phyloP scores from a whole-genome alignment of 2,797 vertebrate genomes.

The Triplophysa bombifrons region DNA sequence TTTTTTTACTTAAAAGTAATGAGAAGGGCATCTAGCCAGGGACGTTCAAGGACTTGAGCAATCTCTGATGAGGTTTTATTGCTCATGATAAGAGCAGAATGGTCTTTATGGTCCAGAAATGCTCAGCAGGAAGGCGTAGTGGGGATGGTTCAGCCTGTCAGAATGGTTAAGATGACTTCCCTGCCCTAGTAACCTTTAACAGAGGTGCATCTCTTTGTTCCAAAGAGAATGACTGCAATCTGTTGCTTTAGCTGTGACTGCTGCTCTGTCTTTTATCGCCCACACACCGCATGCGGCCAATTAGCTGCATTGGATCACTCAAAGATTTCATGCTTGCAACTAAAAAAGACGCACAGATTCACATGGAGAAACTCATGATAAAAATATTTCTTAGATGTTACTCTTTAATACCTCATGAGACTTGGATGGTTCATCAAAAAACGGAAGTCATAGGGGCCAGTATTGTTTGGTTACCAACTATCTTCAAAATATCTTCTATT shows the following conservation, averaged over 20 bases:
- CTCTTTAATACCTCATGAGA: not conserved
- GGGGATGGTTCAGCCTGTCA: slow-evolving; percentile 41
- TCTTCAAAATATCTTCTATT: no score
- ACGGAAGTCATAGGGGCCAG: not conserved
- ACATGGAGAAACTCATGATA: not conserved
- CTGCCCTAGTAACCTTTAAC: slow-evolving; percentile 44
- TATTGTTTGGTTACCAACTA: no score
- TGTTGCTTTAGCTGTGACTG: slow-evolving; percentile 2
- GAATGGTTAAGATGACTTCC: slow-evolving; percentile 34
- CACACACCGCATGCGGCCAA: not conserved
- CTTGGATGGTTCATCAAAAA: not conserved
- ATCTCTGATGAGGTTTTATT: slow-evolving; percentile 43
- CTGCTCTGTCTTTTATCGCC: not conserved
- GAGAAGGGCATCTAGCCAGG: slow-evolving; percentile 37
- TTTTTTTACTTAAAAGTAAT: slow-evolving; percentile 36
- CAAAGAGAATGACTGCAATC: slow-evolving; percentile 33
- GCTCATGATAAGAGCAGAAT: slow-evolving; percentile 16
- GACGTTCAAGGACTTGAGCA: slow-evolving; percentile 6
- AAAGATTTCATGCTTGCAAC: not conserved
- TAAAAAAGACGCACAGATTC: slow-evolving; percentile 9
- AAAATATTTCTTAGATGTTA: not conserved
- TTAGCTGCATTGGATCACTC: slow-evolving; percentile 11
- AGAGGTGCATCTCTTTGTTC: slow-evolving; percentile 42
- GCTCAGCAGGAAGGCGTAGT: slow-evolving; percentile 15
- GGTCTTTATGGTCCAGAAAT: slow-evolving; percentile 18